phyloP scores from a whole-genome alignment of 1,140 invertebrate genomes.

The Drosophila lini region DNA sequence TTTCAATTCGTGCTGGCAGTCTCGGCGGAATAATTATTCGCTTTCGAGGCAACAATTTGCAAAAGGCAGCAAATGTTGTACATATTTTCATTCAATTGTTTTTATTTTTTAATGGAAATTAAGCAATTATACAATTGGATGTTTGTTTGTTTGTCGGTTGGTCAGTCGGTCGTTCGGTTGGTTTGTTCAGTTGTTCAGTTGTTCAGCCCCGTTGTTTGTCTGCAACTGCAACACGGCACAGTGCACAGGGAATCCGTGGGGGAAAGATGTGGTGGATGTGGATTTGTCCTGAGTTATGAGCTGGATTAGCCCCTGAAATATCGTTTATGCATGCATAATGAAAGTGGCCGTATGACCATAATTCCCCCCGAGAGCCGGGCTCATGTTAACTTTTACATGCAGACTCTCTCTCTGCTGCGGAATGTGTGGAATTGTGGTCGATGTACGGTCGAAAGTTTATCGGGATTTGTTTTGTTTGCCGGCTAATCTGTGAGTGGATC shows the following conservation, averaged over 20 bases:
- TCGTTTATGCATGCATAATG: conserved; percentile 60
- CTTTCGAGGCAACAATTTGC: conserved; percentile 46
- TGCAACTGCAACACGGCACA: conserved; percentile 9
- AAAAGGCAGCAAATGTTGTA: conserved; percentile 28
- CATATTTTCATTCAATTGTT: conserved; percentile 25
- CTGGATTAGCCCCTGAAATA: conserved; percentile 53
- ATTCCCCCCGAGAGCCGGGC: conserved; percentile 36
- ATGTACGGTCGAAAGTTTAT: conserved; percentile 35
- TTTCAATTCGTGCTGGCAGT: conserved; percentile 31
- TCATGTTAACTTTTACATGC: conserved; percentile 46
- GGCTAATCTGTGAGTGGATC: conserved; percentile 42
- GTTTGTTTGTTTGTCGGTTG: conserved; percentile 26
- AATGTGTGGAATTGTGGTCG: conserved; percentile 13
- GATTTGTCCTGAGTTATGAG: conserved; percentile 44
- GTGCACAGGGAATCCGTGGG: background rate
- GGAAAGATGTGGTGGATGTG: conserved; percentile 1
- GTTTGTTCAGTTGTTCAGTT: conserved; percentile 5
- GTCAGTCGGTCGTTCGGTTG: background rate
- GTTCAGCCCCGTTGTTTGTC: conserved; percentile 2
- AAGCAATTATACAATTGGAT: conserved; percentile 57
- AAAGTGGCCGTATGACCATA: conserved; percentile 50
- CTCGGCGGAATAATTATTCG: conserved; percentile 50
- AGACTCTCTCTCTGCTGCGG: background rate
- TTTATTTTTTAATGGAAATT: conserved; percentile 52
- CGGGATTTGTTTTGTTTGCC: conserved; percentile 43